Evolutionary conservation across 1,140 invertebrate genomes (phyloP).

Genomic region (Drosophila nigromelanica): DNA sequence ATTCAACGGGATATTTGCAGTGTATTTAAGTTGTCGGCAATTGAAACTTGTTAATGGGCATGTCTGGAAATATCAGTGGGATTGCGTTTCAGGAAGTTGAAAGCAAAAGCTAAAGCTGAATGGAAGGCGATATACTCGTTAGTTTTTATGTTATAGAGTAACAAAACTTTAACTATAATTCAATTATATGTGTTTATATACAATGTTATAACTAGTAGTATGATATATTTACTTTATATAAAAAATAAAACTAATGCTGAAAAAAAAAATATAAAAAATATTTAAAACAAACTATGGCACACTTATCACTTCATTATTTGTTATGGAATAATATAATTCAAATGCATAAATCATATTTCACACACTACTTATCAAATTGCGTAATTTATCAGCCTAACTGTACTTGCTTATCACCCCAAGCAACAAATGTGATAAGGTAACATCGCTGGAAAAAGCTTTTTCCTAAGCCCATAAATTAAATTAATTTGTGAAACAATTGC

Average conservation of each 20-base stretch:
- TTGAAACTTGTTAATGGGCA: constrained; percentile 38
- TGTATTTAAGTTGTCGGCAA: constrained; percentile 36
- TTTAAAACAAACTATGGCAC: background rate
- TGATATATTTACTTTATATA: background rate
- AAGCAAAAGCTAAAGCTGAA: background rate
- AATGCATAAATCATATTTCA: constrained; percentile 12
- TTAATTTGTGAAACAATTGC: constrained; percentile 11
- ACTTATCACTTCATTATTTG: background rate
- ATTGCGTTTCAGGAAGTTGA: background rate
- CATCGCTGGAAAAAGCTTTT: constrained; percentile 13
- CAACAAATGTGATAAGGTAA: constrained; percentile 17
- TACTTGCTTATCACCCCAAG: constrained; percentile 20
- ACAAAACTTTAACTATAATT: background rate
- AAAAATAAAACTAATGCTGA: too few relatives aligned
- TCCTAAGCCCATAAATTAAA: constrained; percentile 12
- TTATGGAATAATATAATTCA: background rate
- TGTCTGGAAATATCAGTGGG: background rate
- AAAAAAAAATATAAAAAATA: too few relatives aligned
- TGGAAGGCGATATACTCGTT: too few relatives aligned
- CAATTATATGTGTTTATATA: constrained; percentile 12
- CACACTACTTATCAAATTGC: background rate
- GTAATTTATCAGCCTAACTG: constrained; percentile 15
- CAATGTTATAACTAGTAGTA: background rate
- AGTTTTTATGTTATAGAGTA: too few relatives aligned
- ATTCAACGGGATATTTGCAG: constrained; percentile 53